phyloP scores from a whole-genome alignment of 2,113 vertebrate species.

The Grantiella picta region DNA sequence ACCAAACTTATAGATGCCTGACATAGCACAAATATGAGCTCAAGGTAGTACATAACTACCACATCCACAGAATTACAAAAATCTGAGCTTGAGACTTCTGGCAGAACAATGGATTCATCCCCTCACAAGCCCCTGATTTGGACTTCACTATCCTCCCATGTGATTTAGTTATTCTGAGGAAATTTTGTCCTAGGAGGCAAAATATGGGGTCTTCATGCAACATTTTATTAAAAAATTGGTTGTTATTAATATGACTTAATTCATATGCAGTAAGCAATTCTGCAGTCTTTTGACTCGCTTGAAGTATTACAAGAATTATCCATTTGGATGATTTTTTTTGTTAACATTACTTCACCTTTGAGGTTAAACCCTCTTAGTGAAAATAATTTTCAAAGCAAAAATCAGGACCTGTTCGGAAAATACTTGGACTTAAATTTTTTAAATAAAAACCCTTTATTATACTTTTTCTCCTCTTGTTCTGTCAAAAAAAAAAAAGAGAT shows the following conservation, averaged over 20 bases:
- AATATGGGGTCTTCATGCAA: not conserved
- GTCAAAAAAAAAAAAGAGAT: not conserved
- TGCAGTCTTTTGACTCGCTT: not conserved
- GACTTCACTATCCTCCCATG: not conserved
- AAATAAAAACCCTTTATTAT: not conserved
- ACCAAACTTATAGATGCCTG: not conserved
- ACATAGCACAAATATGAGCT: not conserved
- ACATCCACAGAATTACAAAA: not conserved
- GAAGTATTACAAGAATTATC: not conserved
- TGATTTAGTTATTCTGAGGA: not conserved
- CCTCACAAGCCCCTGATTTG: not conserved
- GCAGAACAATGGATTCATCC: not conserved
- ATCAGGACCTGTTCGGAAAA: not conserved
- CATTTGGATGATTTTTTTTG: not conserved
- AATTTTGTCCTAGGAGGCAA: not conserved
- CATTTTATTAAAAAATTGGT: not conserved
- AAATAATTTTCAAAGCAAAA: not conserved
- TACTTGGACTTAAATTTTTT: not conserved
- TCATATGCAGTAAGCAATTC: not conserved
- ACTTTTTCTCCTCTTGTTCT: not conserved
- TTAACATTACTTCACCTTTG: not conserved
- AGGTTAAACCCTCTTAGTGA: not conserved
- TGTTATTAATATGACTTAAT: not conserved
- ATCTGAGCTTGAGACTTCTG: not conserved
- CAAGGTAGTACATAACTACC: not conserved